phyloP scores from a whole-genome alignment of 2,113 vertebrate genomes.

The Pycnonotus jocosus region DNA sequence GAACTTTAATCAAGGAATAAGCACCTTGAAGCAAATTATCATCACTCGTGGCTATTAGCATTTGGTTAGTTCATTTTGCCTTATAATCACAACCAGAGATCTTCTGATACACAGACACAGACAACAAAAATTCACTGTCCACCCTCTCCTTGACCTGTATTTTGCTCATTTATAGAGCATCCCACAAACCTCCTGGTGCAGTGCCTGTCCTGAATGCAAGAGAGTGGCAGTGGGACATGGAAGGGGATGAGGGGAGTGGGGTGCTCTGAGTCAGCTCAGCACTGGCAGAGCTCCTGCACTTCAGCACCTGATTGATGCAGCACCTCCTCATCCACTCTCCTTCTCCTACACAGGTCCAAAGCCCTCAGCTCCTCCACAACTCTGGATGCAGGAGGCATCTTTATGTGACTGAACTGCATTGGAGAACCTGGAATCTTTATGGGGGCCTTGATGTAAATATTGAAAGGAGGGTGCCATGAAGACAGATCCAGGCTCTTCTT shows the following conservation, averaged over 20 bases:
- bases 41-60: neutral
- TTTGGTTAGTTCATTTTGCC: neutral
- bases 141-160: fast-evolving
- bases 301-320: fast-evolving
- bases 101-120: neutral
- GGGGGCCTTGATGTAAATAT: neutral
- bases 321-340: neutral
- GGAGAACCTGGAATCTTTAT: neutral
- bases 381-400: neutral
- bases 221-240: neutral
- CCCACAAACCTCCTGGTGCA: neutral
- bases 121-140: neutral
- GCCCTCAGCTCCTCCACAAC: neutral
- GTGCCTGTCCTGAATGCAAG: neutral
- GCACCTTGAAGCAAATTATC: neutral
- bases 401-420: neutral
- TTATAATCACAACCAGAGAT: neutral
- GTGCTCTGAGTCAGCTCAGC: neutral
- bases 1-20: neutral
- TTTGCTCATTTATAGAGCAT: neutral
- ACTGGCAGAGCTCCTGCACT: neutral
- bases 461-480: neutral
- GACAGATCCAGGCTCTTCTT: neutral
- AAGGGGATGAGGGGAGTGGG: neutral
- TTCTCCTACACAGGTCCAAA: neutral